Conservation (phyloP, 2,888 invertebrate genomes). For the Xanthorhoe designata region DNA sequence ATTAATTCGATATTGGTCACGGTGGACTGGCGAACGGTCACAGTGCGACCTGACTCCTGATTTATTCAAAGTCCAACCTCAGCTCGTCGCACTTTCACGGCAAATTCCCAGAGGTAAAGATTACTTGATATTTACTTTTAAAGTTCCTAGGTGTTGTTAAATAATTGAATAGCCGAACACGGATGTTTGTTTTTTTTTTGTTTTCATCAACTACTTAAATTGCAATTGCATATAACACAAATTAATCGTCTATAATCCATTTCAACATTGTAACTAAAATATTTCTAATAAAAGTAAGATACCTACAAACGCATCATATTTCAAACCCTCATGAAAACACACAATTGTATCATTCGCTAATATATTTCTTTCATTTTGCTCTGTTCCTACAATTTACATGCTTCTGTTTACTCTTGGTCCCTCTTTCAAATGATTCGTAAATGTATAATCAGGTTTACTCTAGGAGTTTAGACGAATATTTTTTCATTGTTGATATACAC, state of each 20-base stretch:
- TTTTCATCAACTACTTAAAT: neutral
- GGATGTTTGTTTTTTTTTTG: too few relatives aligned
- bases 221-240: neutral
- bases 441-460: conserved; percentile 10
- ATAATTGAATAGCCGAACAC: neutral
- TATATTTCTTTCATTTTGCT: conserved; percentile 18
- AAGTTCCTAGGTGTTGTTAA: neutral
- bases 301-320: neutral
- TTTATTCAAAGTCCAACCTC: conserved; percentile 68
- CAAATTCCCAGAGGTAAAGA: neutral
- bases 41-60: conserved; percentile 63
- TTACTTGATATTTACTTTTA: neutral
- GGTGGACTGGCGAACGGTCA: conserved; percentile 49
- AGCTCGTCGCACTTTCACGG: conserved; percentile 17
- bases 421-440: conserved; percentile 17
- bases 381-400: conserved; percentile 6
- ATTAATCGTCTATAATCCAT: too few relatives aligned
- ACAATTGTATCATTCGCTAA: conserved; percentile 9
- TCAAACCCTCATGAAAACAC: neutral
- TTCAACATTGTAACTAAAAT: too few relatives aligned
- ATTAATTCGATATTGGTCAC: conserved; percentile 67
- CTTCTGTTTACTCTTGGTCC: conserved; percentile 11
- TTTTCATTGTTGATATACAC: neutral
- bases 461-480: neutral
- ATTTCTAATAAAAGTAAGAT: neutral